Evolutionary conservation across 2,113 vertebrate species (phyloP).

Genomic region (Clarias gariepinus): DNA sequence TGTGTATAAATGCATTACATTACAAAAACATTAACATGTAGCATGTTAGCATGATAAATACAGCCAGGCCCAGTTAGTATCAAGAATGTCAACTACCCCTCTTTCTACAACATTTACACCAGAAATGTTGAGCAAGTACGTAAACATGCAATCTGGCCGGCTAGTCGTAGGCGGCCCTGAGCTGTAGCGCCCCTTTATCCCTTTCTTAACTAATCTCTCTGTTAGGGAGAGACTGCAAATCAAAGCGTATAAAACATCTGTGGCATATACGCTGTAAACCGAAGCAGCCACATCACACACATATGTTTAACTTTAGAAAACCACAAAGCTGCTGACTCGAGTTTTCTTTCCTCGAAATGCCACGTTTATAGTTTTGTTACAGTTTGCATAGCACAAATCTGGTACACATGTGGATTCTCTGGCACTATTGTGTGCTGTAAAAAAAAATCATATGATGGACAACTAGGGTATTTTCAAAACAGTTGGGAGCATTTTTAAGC

Average conservation of each 20-base stretch:
- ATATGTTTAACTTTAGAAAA: background rate
- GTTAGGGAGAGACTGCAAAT: background rate
- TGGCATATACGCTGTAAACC: background rate
- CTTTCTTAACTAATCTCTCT: background rate
- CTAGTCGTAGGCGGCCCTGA: background rate
- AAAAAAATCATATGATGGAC: background rate
- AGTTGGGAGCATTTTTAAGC: background rate
- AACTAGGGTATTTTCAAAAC: background rate
- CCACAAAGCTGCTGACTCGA: background rate
- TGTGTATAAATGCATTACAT: background rate
- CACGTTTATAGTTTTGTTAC: background rate
- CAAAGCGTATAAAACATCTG: constrained; percentile 15
- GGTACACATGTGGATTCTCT: background rate
- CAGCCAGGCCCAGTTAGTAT: background rate
- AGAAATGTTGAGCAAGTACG: background rate
- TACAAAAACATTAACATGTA: background rate
- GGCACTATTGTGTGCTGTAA: background rate
- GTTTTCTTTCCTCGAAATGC: background rate
- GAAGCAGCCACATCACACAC: constrained; percentile 2
- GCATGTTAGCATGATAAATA: background rate
- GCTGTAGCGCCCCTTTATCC: background rate
- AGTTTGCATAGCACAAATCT: background rate
- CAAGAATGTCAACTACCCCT: background rate
- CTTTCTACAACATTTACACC: background rate
- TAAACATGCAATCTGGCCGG: background rate